Conservation (phyloP, 2,888 invertebrate genomes). For the Oscheius onirici region DNA sequence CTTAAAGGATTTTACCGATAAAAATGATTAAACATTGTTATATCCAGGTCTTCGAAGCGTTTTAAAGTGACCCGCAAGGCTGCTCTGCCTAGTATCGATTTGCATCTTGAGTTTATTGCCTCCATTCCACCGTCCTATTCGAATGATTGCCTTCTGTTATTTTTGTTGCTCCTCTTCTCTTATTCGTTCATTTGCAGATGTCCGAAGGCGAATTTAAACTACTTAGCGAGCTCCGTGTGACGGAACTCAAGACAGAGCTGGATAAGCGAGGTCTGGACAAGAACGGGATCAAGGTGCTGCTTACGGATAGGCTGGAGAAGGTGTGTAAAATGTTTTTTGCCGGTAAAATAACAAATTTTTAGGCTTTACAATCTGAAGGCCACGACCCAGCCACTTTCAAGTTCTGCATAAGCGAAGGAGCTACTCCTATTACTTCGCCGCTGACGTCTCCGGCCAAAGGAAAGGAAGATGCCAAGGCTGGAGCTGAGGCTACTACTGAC, state of each 20-base stretch:
- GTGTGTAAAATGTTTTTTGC: constrained; percentile 56
- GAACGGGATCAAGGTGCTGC: constrained; percentile 86
- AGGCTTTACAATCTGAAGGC: constrained; percentile 41
- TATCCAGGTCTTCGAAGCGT: not conserved
- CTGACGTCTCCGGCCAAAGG: not conserved
- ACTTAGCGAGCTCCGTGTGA: constrained; percentile 30
- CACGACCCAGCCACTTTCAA: constrained; percentile 37
- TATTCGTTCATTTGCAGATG: constrained; percentile 16
- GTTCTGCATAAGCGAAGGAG: constrained; percentile 23
- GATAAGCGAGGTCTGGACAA: constrained; percentile 83
- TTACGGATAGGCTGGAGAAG: constrained; percentile 84
- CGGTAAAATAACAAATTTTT: constrained; percentile 1
- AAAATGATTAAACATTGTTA: too few species aligned
- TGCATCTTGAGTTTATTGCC: not conserved
- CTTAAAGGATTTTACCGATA: not conserved
- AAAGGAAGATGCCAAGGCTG: constrained; percentile 1
- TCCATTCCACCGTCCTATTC: not conserved
- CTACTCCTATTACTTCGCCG: not conserved
- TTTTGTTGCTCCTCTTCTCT: not conserved
- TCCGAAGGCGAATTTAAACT: constrained; percentile 28
- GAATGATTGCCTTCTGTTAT: not conserved
- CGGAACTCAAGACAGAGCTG: constrained; percentile 75
- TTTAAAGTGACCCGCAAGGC: not conserved
- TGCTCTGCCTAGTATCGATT: constrained; percentile 2
- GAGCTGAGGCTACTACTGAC: not conserved